Evolutionary conservation across 64 coral and sea anemone genomes (phyloP).

Genomic region (Cladopsammia gracilis): DNA sequence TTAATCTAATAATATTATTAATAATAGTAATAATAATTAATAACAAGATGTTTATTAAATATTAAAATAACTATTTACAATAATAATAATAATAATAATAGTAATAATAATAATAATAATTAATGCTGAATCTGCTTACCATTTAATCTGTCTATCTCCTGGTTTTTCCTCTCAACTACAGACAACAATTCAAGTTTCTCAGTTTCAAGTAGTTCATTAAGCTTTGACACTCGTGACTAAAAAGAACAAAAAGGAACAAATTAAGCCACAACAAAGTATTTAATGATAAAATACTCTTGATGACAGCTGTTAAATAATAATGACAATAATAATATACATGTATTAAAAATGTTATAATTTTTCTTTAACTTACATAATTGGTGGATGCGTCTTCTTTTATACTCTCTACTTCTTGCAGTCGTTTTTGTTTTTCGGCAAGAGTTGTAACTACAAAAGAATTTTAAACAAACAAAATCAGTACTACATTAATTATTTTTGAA

Average conservation of each 20-base stretch:
- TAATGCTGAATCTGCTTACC: conserved; percentile 33
- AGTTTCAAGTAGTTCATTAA: conserved; percentile 88
- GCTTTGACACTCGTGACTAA: conserved; percentile 80
- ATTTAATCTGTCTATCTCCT: conserved; percentile 99
- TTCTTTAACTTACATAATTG: conserved; percentile 87
- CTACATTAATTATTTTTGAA: too few relatives aligned
- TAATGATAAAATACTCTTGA: too few relatives aligned
- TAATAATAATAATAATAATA: background rate
- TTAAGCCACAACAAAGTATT: background rate
- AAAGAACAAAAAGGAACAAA: background rate
- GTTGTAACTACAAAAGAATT: conserved; percentile 60
- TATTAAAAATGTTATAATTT: background rate
- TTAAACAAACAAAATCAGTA: background rate
- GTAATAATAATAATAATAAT: background rate
- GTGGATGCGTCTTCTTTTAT: conserved; percentile 91
- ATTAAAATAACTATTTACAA: background rate
- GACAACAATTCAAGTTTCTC: conserved; percentile 91
- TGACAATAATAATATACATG: background rate
- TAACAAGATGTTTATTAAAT: too few relatives aligned
- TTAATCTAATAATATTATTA: too few relatives aligned
- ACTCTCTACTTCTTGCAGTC: conserved; percentile 71
- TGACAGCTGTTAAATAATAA: too few relatives aligned
- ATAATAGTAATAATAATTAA: background rate
- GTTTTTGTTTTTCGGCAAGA: conserved; percentile 75
- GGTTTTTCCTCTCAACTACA: conserved; percentile 90